Evolutionary conservation across 2,888 invertebrate species (phyloP).

Genomic region (Tridacna crocea): DNA sequence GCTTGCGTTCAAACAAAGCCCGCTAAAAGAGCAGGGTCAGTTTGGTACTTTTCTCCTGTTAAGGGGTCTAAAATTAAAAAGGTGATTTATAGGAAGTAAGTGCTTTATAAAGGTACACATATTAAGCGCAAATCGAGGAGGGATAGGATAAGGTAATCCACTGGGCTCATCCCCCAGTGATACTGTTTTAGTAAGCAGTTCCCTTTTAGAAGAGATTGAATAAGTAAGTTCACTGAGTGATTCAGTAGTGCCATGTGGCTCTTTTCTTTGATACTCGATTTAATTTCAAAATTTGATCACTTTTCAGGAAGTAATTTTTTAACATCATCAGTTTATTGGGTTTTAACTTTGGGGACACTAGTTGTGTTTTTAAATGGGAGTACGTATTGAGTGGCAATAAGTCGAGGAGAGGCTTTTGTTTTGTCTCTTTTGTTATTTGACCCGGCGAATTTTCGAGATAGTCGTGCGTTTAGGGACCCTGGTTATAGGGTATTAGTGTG

Average conservation of each 20-base stretch:
- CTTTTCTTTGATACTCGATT: not conserved
- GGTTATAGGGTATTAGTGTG: not conserved
- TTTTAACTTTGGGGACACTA: not conserved
- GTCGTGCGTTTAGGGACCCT: not conserved
- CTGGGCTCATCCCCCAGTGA: slow-evolving; percentile 4
- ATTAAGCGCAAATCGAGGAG: too few species aligned
- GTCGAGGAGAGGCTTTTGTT: not conserved
- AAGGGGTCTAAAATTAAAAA: too few species aligned
- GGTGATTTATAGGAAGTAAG: too few species aligned
- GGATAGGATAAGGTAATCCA: not conserved
- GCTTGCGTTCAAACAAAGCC: too few species aligned
- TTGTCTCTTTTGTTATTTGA: not conserved
- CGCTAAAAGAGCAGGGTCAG: too few species aligned
- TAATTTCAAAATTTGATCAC: slow-evolving; percentile 1
- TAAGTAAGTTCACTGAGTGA: not conserved
- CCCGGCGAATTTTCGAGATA: not conserved
- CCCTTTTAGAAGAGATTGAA: not conserved
- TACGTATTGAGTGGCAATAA: not conserved
- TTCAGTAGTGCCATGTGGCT: not conserved
- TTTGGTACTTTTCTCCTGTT: too few species aligned
- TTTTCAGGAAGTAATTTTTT: not conserved
- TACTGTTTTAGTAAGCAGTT: not conserved
- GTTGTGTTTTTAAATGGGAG: not conserved
- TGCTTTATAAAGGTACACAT: too few species aligned
- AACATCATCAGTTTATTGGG: not conserved